phyloP scores from a whole-genome alignment of 37 sponge, comb jelly and placozoan species.

The Oscarella lobularis region DNA sequence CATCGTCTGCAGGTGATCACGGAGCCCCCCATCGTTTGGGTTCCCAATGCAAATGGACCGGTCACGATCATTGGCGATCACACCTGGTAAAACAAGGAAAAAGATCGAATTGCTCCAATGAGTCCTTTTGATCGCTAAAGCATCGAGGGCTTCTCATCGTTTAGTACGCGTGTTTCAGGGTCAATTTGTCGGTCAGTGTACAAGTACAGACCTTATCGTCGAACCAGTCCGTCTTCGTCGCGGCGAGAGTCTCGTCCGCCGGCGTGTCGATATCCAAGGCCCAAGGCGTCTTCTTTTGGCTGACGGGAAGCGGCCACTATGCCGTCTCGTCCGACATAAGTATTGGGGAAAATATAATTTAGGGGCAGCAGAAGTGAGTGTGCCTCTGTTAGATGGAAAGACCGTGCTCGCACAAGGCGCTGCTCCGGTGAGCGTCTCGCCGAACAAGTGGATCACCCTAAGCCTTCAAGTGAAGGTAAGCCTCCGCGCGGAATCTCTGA shows the following conservation, averaged over 20 bases:
- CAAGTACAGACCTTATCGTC: constrained; percentile 1
- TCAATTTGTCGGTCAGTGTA: constrained; percentile 14
- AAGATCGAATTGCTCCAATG: not conserved
- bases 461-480: not conserved
- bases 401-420: too few species aligned
- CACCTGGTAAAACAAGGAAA: constrained; percentile 18
- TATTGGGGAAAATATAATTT: too few species aligned
- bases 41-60: constrained; percentile 35
- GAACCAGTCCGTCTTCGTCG: constrained; percentile 33
- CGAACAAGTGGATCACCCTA: not conserved
- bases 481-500: too few species aligned
- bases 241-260: constrained; percentile 25
- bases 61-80: constrained; percentile 43
- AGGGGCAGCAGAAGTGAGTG: too few species aligned
- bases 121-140: too few species aligned
- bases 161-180: too few species aligned
- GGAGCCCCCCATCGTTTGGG: constrained; percentile 46
- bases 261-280: constrained; percentile 39
- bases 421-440: too few species aligned
- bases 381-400: too few species aligned
- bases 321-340: constrained; percentile 32
- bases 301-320: constrained; percentile 12
- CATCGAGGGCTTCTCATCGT: too few species aligned
- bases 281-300: constrained; percentile 47
- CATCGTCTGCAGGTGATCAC: too few species aligned